Evolutionary conservation across 2,888 invertebrate species (phyloP), one percentile per base, ranked within the genome.

Genomic region (Salpingus planirostris): DNA sequence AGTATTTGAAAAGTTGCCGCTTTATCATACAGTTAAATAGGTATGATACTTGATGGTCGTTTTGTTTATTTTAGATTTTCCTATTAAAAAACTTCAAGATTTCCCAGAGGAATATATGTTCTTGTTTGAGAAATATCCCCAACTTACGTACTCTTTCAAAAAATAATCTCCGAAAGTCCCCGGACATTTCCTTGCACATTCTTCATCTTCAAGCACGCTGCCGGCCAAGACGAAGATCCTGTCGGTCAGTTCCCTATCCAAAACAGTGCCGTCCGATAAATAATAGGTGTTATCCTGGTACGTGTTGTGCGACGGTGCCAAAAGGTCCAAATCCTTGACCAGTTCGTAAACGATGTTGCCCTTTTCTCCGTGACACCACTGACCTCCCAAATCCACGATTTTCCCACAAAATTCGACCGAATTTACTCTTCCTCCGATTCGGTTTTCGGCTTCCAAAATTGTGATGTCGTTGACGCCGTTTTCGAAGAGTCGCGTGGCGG

Each of bases 401-500:
- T 38, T 39, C 7, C 44, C 49, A 12, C 44, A 54, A 36, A 51
- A 51, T n/a, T 49, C 40, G 3, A 53, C 49, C 1, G 55, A 57
- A 32, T 51, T 24, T 10, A 61, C 42, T 31, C 65, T 40, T 8
- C 65, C 65, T 8, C 64, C 64, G 13, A 64, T 59, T 18, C 63
- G 49, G 36, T 57, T 51, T 46, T 60, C 58, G 2, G 64, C 65
- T 43, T 65, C 65, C 31, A 62, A 56, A 38, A 77, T 60, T 3
- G 55, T 64, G 4, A 77, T 45, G 47, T 72, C 62, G 21, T 55
- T 52, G 8, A 69, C 52, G n/a, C 69, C 69, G 43, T 60, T 62
- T 45, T 68, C 61, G 6, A 66, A 41, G 11, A 76, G 54, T 34
- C 61, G 60, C 8, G 62, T 55, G 12, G 72, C 72, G 13, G 73